Percentiles rank a stretch among this genome's conserved stretches.
Conservation (phyloP, 2,888 invertebrate genomes). For the Melinaea marsaeus region DNA sequence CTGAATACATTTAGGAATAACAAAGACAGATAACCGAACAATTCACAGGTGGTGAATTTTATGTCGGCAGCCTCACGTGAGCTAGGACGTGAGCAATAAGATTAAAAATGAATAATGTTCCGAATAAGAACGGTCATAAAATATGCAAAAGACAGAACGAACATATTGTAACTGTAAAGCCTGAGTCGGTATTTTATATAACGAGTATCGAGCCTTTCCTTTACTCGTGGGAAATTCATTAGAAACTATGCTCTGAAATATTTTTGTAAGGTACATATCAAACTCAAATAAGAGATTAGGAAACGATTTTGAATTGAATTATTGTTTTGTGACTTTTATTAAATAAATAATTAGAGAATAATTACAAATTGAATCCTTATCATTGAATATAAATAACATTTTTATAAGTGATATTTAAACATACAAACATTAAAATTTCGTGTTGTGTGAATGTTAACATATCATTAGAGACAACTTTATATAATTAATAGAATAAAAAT, state of each 20-base stretch:
- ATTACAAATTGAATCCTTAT: too few relatives aligned
- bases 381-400: too few relatives aligned
- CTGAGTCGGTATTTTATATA: constrained; percentile 5
- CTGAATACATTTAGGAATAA: too few relatives aligned
- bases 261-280: not conserved
- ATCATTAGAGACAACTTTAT: too few relatives aligned
- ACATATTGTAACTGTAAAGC: constrained; percentile 26
- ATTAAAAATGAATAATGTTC: constrained; percentile 73
- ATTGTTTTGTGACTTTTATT: too few relatives aligned
- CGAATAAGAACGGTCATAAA: constrained; percentile 54
- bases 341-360: too few relatives aligned
- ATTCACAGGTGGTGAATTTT: constrained; percentile 69
- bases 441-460: too few relatives aligned
- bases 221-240: constrained; percentile 7
- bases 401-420: too few relatives aligned
- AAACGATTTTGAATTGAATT: too few relatives aligned
- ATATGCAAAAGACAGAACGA: constrained; percentile 38
- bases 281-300: not conserved
- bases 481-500: too few relatives aligned
- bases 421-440: too few relatives aligned
- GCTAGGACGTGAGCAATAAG: constrained; percentile 70
- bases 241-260: constrained; percentile 7
- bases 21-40: constrained; percentile 33
- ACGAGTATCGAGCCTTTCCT: constrained; percentile 7
- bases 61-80: constrained; percentile 71